A percentile compares a stretch with the other conserved stretches of the same genome.
Evolutionary conservation across 2,113 vertebrate species (phyloP).

Genomic region (Takifugu bimaculatus): DNA sequence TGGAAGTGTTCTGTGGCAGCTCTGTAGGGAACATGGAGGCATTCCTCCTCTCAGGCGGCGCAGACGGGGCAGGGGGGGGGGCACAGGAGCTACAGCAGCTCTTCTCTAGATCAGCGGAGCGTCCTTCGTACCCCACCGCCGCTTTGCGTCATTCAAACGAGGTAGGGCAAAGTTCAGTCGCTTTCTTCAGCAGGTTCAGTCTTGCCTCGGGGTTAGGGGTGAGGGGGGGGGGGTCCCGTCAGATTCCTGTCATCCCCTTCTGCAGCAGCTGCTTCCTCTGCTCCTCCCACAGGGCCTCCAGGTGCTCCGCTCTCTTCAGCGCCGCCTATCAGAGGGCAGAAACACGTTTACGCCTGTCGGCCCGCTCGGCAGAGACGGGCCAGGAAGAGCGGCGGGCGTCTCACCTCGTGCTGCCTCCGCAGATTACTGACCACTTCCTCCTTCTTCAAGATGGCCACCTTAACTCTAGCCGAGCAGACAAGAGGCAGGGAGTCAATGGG

Average conservation of each 20-base stretch:
- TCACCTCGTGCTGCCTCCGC: constrained; percentile 85
- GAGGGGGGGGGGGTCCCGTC: neutral
- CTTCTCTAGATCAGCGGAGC: neutral
- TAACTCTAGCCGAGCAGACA: constrained; percentile 77
- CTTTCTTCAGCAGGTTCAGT: constrained; percentile 33
- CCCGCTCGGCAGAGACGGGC: neutral
- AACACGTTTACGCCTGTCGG: neutral
- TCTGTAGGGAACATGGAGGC: constrained; percentile 24
- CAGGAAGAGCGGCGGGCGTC: neutral
- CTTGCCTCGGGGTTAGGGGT: constrained; percentile 6
- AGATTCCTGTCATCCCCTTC: constrained; percentile 64
- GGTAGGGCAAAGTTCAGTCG: constrained; percentile 36
- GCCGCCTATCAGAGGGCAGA: constrained; percentile 75
- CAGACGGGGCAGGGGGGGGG: neutral
- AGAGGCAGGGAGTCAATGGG: neutral
- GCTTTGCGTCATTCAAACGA: constrained; percentile 16
- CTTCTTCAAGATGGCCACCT: constrained; percentile 85
- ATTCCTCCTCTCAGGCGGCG: constrained; percentile 12
- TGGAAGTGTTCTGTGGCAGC: constrained; percentile 53
- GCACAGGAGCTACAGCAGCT: neutral
- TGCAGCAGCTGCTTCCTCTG: constrained; percentile 77
- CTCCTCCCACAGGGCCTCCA: constrained; percentile 86
- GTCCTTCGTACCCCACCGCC: constrained; percentile 24
- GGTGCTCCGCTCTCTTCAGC: constrained; percentile 81
- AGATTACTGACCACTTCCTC: constrained; percentile 84